phyloP scores from a whole-genome alignment of 1,140 invertebrate genomes.

The Monomorium pharaonis region DNA sequence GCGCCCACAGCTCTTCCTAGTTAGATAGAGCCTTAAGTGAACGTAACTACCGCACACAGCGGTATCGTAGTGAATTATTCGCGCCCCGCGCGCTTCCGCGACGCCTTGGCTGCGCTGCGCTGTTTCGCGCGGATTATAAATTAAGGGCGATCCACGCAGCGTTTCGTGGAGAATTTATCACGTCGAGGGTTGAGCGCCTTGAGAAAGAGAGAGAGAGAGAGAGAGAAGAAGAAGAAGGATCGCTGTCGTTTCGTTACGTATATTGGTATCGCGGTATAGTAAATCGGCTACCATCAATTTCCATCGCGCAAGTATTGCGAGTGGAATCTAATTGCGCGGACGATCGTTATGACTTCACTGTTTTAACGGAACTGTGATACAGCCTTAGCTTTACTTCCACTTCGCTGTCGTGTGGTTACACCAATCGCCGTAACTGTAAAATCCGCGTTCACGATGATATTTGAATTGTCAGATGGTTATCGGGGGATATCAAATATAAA shows the following conservation, averaged over 20 bases:
- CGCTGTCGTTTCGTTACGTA: slow-evolving; percentile 4
- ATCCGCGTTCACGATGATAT: not conserved
- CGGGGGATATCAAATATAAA: slow-evolving; percentile 13
- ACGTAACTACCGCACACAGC: not conserved
- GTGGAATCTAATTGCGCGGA: not conserved
- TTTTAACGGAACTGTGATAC: not conserved
- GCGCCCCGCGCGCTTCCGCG: not conserved
- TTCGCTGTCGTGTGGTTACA: not conserved
- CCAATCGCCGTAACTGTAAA: slow-evolving; percentile 4
- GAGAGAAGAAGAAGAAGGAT: no score
- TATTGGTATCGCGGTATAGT: not conserved
- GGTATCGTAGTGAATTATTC: slow-evolving; percentile 38
- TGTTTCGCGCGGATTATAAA: slow-evolving; percentile 30
- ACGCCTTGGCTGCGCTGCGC: not conserved
- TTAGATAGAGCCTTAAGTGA: slow-evolving; percentile 52
- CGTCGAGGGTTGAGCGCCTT: not conserved
- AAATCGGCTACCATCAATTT: slow-evolving; percentile 18
- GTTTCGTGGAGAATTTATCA: slow-evolving; percentile 27
- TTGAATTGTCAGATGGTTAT: slow-evolving; percentile 6
- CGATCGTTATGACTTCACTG: not conserved
- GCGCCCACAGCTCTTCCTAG: slow-evolving; percentile 58
- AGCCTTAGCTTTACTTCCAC: not conserved
- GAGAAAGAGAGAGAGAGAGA: not conserved
- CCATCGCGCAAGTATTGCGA: not conserved
- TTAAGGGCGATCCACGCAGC: slow-evolving; percentile 15